These are phyloP conservation scores for Apus apus DNA, from an alignment of 2,113 vertebrate genomes.

Conservation along the genomic window DNA sequence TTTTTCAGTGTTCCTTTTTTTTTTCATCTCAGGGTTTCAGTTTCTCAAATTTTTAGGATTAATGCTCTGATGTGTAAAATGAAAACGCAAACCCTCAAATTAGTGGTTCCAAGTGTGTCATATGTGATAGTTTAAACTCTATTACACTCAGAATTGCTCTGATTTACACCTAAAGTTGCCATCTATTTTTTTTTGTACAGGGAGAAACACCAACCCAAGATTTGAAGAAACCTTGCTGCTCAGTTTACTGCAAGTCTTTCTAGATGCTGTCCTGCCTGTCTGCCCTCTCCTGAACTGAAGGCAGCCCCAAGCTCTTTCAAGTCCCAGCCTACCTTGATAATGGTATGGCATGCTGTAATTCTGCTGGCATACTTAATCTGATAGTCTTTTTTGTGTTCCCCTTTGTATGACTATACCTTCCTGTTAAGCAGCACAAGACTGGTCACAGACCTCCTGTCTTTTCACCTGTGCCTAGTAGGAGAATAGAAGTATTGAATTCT, in stretches of 20 bases:
- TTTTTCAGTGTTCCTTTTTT: not conserved
- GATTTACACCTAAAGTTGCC: not conserved
- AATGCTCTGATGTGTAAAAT: not conserved
- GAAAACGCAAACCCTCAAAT: not conserved
- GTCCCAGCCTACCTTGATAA: not conserved
- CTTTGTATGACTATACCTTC: not conserved
- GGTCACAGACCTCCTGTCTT: not conserved
- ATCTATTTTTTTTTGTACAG: not conserved
- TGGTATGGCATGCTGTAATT: not conserved
- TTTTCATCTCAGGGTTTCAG: not conserved
- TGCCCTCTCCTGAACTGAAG: not conserved
- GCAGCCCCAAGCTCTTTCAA: not conserved
- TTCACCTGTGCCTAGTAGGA: not conserved
- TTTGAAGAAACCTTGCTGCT: not conserved
- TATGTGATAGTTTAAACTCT: not conserved
- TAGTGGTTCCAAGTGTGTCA: not conserved
- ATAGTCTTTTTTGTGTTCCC: not conserved
- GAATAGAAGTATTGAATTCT: not conserved
- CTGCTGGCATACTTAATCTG: not conserved
- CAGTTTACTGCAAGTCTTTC: not conserved
- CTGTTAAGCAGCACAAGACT: not conserved
- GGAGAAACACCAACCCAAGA: not conserved
- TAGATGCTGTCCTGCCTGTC: not conserved
- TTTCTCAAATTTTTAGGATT: not conserved
- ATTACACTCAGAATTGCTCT: not conserved